Evolutionary conservation across 2,888 invertebrate genomes (phyloP).

Genomic region (Hydraecia micacea): DNA sequence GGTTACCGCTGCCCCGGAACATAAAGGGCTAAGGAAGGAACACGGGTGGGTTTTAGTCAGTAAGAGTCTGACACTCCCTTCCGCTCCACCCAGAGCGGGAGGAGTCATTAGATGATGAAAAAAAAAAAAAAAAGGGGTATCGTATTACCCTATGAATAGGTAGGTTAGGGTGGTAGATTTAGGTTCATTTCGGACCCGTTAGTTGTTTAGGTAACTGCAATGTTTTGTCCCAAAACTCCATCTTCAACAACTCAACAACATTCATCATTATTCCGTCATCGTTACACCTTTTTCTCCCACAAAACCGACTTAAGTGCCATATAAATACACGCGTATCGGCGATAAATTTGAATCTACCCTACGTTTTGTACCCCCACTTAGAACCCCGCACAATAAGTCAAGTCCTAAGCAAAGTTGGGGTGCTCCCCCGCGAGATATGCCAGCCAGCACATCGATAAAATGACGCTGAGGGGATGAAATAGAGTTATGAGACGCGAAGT

Average conservation of each 20-base stretch:
- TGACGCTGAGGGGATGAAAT: conserved; percentile 51
- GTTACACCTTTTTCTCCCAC: conserved; percentile 59
- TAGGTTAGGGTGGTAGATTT: no score
- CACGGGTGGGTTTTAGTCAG: no score
- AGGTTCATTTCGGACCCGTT: not conserved
- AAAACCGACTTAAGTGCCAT: conserved; percentile 73
- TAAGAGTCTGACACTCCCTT: no score
- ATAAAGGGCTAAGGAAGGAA: no score
- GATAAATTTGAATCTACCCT: conserved; percentile 83
- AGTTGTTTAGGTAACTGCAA: not conserved
- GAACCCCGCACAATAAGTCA: conserved; percentile 81
- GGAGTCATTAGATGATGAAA: no score
- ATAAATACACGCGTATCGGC: conserved; percentile 79
- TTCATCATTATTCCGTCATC: conserved; percentile 57
- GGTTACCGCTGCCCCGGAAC: no score
- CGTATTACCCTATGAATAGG: no score
- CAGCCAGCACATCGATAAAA: conserved; percentile 51
- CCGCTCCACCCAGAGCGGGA: no score
- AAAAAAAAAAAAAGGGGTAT: no score
- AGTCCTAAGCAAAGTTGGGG: conserved; percentile 79
- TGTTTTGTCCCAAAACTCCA: not conserved
- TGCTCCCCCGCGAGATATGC: conserved; percentile 56
- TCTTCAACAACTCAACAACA: conserved; percentile 4
- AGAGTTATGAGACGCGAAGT: conserved; percentile 56
- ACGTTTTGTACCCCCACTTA: conserved; percentile 76